phyloP scores from a whole-genome alignment of 1,140 invertebrate species.

The Maconellicoccus hirsutus region DNA sequence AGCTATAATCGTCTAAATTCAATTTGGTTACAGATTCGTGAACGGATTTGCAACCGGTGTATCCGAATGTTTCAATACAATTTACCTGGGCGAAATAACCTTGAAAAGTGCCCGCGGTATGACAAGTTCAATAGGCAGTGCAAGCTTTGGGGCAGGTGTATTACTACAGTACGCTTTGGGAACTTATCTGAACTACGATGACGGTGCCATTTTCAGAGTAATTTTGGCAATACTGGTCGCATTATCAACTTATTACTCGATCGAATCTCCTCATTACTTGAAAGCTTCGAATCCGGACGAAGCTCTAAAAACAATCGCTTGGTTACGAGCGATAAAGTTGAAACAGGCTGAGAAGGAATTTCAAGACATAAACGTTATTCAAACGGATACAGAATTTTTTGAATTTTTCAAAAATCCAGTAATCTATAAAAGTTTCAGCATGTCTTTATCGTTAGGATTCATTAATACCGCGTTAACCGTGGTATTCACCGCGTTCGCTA shows the following conservation, averaged over 20 bases:
- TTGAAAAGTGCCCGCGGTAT: slow-evolving; percentile 27
- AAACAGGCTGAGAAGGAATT: background rate
- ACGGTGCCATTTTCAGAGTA: slow-evolving; percentile 50
- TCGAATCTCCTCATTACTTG: background rate
- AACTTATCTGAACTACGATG: slow-evolving; percentile 52
- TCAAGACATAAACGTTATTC: background rate
- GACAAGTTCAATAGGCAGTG: slow-evolving; percentile 61
- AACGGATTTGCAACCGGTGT: background rate
- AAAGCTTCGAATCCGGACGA: background rate
- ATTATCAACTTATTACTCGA: slow-evolving; percentile 41
- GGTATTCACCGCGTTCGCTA: background rate
- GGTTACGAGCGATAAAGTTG: background rate
- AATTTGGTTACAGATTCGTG: background rate
- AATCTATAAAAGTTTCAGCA: background rate
- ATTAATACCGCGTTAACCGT: background rate
- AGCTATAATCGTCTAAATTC: background rate
- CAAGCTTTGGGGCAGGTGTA: slow-evolving; percentile 65
- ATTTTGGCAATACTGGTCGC: slow-evolving; percentile 48
- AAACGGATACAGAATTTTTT: background rate
- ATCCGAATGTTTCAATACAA: background rate
- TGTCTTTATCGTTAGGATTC: background rate
- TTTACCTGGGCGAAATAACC: slow-evolving; percentile 29
- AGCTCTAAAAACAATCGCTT: background rate
- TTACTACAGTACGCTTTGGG: slow-evolving; percentile 63
- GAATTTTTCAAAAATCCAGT: background rate